Base-by-base conservation (phyloP, 2,797 vertebrate genomes). In the Poeciliopsis gracilis region DNA sequence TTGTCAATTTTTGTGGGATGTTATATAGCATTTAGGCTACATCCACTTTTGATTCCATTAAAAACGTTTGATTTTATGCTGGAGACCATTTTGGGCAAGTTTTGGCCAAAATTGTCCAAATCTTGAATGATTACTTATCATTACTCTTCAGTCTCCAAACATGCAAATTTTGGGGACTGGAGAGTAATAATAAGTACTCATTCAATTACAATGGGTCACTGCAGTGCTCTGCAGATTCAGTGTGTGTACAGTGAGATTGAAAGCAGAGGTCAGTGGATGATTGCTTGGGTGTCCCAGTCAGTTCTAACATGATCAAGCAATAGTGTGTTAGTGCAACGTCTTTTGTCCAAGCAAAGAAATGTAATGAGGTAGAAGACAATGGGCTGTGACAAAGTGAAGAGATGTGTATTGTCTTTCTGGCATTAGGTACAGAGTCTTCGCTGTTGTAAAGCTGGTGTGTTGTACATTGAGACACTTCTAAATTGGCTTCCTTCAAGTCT, bases 221-320 rank as follows among this genome's bases (percentile, higher is more conserved):
- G 51, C 51, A 53, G 51, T 9, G 51, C 23, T 25, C 20, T 41
- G 2, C 23, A 45, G 77, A 77, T 78, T 57, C 59, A 20, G 80
- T 85, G 79, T 85, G 41, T 53, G 81, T 83, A 77, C 80, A 82
- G 84, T 59, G 78, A 66, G 81, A 80, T 80, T 11, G 2, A 82
- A 90, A 80, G 88, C 80, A 70, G 53, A 78, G 83, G 78, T 51
- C 79, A 66, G 49, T 8, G 57, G 85, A 90, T 66, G 81, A 84
- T 81, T 86, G 83, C 78, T 91, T 92, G 94, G 95, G 93, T 96
- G 95, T 91, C 93, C 95, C 95, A 82, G 85, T 91, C 88, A 85
- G 86, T 95, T 96, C 94, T 95, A 93, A 92, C 93, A 93, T 93
- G 93, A 97, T 96, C 95, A 96, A 96, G 96, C 96, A 95, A 95